phyloP scores from a whole-genome alignment of 2,113 vertebrate species.

The Melospiza melodia region DNA sequence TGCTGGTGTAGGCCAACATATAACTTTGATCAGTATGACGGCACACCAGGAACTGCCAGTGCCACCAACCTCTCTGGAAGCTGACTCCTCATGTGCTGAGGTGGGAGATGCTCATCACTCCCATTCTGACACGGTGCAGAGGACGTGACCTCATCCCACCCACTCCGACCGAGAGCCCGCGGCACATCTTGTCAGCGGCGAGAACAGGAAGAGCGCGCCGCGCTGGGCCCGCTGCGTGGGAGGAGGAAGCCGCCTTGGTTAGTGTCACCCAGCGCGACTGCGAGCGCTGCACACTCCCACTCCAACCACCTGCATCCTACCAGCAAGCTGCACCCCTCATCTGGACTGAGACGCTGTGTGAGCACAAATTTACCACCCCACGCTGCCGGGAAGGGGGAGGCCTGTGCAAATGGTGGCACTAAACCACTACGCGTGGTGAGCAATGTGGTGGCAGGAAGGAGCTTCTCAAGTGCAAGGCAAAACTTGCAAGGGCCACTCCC shows the following conservation, averaged over 20 bases:
- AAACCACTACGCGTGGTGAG: neutral
- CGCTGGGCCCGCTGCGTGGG: constrained; percentile 37
- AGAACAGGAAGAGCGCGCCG: neutral
- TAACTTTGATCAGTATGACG: neutral
- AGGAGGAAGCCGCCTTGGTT: constrained; percentile 57
- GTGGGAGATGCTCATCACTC: neutral
- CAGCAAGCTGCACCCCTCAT: neutral
- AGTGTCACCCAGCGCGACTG: neutral
- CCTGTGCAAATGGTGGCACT: neutral
- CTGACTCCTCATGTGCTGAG: neutral
- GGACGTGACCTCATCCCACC: constrained; percentile 25
- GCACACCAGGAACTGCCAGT: neutral
- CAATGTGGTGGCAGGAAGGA: neutral
- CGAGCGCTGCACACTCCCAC: constrained; percentile 24
- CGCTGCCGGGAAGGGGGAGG: constrained; percentile 7
- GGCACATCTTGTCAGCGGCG: neutral
- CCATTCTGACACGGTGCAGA: neutral
- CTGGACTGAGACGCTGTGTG: neutral
- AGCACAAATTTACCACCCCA: neutral
- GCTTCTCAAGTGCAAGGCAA: neutral
- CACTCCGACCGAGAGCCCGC: neutral
- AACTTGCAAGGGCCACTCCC: neutral
- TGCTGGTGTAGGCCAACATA: neutral
- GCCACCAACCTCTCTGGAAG: neutral
- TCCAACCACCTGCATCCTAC: constrained; percentile 50